These are phyloP conservation scores for Anolis apletophallus DNA, from an alignment of 2,797 vertebrate species.

Conservation along the genomic window DNA sequence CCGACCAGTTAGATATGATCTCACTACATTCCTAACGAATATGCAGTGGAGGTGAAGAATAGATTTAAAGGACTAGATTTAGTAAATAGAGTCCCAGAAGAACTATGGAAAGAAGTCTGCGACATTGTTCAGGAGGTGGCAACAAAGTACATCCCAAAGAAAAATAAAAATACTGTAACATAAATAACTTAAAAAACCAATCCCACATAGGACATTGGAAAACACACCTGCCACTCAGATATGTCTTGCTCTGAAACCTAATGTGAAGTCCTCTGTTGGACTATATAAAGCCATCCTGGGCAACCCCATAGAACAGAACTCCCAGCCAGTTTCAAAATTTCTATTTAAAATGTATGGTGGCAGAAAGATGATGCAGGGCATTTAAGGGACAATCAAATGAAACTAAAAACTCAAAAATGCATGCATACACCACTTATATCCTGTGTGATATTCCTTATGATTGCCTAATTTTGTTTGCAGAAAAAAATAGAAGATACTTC, in stretches of 20 bases:
- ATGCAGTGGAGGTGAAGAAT: no score
- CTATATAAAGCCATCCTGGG: slow-evolving; percentile 10
- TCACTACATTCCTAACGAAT: no score
- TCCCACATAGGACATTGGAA: background rate
- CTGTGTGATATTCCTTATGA: slow-evolving; percentile 27
- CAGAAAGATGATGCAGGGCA: slow-evolving; percentile 48
- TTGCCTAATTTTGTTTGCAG: slow-evolving; percentile 38
- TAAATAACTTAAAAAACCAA: slow-evolving; percentile 25
- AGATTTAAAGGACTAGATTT: no score
- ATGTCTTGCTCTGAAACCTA: background rate
- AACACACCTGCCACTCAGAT: background rate
- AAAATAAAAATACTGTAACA: slow-evolving; percentile 6
- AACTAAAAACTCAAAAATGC: background rate
- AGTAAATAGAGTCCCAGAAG: no score
- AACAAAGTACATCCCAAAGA: no score
- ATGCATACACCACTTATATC: background rate
- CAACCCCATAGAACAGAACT: slow-evolving; percentile 32
- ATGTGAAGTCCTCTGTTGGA: background rate
- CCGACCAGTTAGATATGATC: no score
- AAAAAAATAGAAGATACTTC: background rate
- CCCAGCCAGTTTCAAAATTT: slow-evolving; percentile 47
- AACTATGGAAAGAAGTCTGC: no score
- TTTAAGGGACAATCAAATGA: slow-evolving; percentile 31
- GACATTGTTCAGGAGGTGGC: no score
- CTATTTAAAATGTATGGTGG: slow-evolving; percentile 46